Base-by-base conservation (phyloP, 2,888 invertebrate genomes). In the Miltochrista miniata region DNA sequence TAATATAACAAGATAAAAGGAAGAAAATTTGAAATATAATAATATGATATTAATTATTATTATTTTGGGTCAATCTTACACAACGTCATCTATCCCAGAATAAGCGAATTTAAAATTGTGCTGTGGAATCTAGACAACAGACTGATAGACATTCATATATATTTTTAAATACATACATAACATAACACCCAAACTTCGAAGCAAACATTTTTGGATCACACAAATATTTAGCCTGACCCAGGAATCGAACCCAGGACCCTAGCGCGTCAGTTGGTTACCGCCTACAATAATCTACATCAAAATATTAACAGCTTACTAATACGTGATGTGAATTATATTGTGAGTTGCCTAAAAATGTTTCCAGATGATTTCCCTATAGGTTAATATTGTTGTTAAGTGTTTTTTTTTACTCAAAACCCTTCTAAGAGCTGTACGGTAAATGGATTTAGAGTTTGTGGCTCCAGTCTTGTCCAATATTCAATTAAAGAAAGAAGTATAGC, bases 401-500 rank as follows among this genome's bases (percentile, higher is more conserved):
- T 18, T 38, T 30, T n/a, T n/a, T 35, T 18, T 35, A n/a, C 18
- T 15, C 11, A 40, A 44, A 36, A 36, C 7, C 39, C 44, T 34
- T 0, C 35, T 18, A 14, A 36, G 38, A 29, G 36, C 41, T 33
- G 37, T 11, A 12, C 29, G 18, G 18, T 43, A 35, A 41, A 53
- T 45, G 10, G 33, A 29, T 37, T 41, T 9, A 29, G 37, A 3
- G 8, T 40, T 7, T 10, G 34, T 36, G 36, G 18, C 31, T 18
- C 7, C 38, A 18, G 38, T 15, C 7, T 13, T 31, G 39, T 53
- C 45, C 42, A 34, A 35, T 53, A 53, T 49, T 49, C 53, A 53
- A 53, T 49, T 45, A 46, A 53, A 45, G 41, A 42, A 45, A 53
- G 48, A 48, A 53, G 34, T 53, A 38, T 45, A 35, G 41, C 29